Evolutionary conservation across 2,888 invertebrate genomes (phyloP).

Genomic region (Rotaria macrura): DNA sequence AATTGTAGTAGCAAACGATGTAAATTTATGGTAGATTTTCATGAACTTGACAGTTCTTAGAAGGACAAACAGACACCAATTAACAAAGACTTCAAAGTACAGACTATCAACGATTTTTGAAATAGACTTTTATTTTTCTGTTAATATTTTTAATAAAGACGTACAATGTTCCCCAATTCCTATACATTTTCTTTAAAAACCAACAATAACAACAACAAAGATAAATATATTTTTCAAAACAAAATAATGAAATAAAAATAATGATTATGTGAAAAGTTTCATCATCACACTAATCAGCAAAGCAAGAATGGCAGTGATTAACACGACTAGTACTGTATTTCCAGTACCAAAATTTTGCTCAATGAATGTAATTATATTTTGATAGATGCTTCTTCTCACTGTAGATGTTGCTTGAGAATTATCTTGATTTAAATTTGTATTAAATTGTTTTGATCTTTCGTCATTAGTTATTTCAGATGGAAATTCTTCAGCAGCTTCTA

Average conservation of each 20-base stretch:
- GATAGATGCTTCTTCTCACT: not conserved
- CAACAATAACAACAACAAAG: not conserved
- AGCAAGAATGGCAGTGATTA: not conserved
- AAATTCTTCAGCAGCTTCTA: conserved; percentile 17
- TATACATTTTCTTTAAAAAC: not conserved
- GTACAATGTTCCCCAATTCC: not conserved
- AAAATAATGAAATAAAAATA: not conserved
- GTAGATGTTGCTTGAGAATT: not conserved
- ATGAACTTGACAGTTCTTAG: too few species aligned
- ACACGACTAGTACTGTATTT: not conserved
- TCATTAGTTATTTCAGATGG: not conserved
- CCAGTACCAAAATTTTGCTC: not conserved
- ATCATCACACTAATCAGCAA: not conserved
- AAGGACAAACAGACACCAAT: too few species aligned
- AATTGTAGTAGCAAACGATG: too few species aligned
- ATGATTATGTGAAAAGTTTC: not conserved
- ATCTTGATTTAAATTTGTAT: not conserved
- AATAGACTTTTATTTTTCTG: too few species aligned
- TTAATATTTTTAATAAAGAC: too few species aligned
- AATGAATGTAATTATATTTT: not conserved
- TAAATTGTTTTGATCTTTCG: not conserved
- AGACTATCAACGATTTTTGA: too few species aligned
- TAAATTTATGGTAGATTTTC: too few species aligned
- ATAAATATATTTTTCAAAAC: not conserved
- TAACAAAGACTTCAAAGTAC: too few species aligned